Base-by-base conservation (phyloP, 2,888 invertebrate species). In the Volucella inflata region DNA sequence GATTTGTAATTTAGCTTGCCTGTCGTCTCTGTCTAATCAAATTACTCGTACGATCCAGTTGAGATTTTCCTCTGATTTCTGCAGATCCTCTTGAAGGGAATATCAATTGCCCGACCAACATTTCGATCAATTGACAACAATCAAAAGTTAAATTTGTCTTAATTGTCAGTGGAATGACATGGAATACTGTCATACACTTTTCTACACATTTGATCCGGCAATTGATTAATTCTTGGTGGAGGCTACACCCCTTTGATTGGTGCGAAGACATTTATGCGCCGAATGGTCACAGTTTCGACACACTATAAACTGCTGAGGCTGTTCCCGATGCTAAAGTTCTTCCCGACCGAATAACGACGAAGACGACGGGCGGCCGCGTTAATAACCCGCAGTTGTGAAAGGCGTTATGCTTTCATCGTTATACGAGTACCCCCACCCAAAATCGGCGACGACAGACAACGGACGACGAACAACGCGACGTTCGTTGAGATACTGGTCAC, bases 61-160 rank as follows among this genome's bases (percentile, higher is more conserved):
- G 85, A 85, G 85, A 84, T 85, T 85, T 74, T 70, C 51, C 72
- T 71, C 30, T 77, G 81, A 81, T 85, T 85, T 81, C 40, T 72
- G 12, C 68, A 71, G 76, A 85, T 81, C 72, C 53, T 62, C 30
- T 6, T 30, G 30, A 6, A 67, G 72, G 42, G 85, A 85, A 81
- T 85, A 85, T 85, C 85, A 85, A 85, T 85, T 85, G 81, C 85
- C 44, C 77, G 81, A 77, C 85, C 85, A 85, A 85, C 85, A 85
- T 85, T 85, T 85, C 81, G 85, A 85, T 85, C 85, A 85, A 85
- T 85, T 85, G 85, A 81, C 85, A 59, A 77, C 85, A 85, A 85
- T 85, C 76, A 85, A 85, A 72, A 81, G 85, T 85, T 81, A 85
- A 81, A 81, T 85, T 85, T 62, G 55, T 81, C 81, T 85, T 85